Base-by-base conservation (phyloP, 1,140 invertebrate species). In the Aphis craccivora region DNA sequence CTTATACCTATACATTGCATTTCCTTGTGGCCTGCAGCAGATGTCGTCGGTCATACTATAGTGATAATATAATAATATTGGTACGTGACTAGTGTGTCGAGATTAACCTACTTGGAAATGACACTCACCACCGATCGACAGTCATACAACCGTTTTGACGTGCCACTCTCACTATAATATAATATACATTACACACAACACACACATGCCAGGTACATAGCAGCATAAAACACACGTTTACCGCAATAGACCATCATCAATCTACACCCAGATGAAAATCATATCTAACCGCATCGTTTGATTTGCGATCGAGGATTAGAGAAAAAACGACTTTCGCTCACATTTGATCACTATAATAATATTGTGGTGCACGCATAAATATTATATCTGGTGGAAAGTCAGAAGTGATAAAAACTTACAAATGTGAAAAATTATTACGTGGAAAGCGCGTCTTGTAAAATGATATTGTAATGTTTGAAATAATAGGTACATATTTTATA, bases 61-160 rank as follows among this genome's bases (percentile, higher is more conserved):
- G 60, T 18, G 60, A 76, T 76, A 76, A 76, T n/a, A 76, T 76
- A 76, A 76, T 76, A 76, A 76, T 76, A 76, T 76, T 35, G 60
- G 51, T 60, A 90, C 89, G 89, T 90, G 89, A 90, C 89, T 14
- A 22, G 53, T 43, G 89, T 90, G 25, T 43, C 40, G 55, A 60
- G 89, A 67, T 90, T 90, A 90, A 90, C 89, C 89, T 90, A 90
- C 89, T 90, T 90, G 89, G 89, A 43, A 90, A 90, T 67, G 89
- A 67, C 89, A 67, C 89, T 90, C 37, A 30, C 37, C 89, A 90
- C 89, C 89, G 22, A 67, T 60, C 55, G 89, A 90, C 88, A 40
- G 51, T 60, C 88, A 35, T 35, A 89, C 18, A 53, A 60, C 22
- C 35, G 20, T 60, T 90, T 60, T 60, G 51, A 60, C 53, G 88